Evolutionary conservation across 2,888 invertebrate species (phyloP), one percentile per base, ranked within the genome.

Genomic region (Dichetophora obliterata): DNA sequence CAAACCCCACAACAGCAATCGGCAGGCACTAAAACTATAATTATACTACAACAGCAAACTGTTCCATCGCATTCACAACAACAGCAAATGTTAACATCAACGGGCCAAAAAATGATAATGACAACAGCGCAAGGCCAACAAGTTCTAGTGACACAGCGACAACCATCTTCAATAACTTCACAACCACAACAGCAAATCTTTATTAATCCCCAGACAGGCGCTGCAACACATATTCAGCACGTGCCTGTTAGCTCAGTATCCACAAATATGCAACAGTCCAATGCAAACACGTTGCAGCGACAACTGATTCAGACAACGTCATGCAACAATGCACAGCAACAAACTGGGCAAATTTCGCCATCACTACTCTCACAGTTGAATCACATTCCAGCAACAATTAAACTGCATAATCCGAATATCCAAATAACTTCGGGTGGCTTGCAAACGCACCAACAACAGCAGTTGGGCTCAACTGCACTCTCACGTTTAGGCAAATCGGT

Each of bases 1-100:
- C 93, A 93, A 83, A 91, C 93, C 1, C 90, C 92, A 0, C 93
- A 93, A 82, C 93, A 93, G 78, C 93, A 93, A 79, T 92, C 92
- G 0, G 91, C 92, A 0, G 91, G 91, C 3, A 91, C 93, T 0
- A 94, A 94, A 83, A 94, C 94, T 0, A 94, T 94, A 43, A 93
- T 94, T 66, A 94, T 94, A 66, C 92, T 94, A 70, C 88, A 94
- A 57, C 94, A 94, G 82, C 93, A 92, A 24, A 81, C 85, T 1
- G 78, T 83, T 24, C 83, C 87, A 22, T 72, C 76, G 3, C 77
- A 75, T 5, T 80, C 90, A 0, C 84, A 83, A 37, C 70, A 80
- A 31, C 81, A 82, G n/a, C 89, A 90, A 76, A 81, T 84, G 69
- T 81, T 82, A 0, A 79, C 83, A 19, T 83, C 89, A 1, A 88